Conservation (phyloP, 2,113 vertebrate species). For the Heloderma charlesbogerti region DNA sequence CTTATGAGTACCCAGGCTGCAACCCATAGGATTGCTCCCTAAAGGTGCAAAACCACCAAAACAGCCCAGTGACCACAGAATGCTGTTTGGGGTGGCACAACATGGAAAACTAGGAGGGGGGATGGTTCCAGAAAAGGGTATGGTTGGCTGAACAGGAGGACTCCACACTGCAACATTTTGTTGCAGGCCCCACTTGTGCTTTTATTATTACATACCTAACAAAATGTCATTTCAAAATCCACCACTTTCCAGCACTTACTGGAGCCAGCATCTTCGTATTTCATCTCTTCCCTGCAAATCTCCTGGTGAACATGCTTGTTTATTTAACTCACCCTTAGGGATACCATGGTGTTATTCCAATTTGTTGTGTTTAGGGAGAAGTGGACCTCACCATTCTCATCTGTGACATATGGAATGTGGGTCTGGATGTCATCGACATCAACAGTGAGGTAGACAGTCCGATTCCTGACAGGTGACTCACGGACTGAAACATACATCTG, state of each 20-base stretch:
- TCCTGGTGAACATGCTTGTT: background rate
- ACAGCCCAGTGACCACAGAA: no score
- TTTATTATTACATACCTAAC: background rate
- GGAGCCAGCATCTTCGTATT: no score
- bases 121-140: background rate
- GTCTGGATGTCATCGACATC: conserved; percentile 48
- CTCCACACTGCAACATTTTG: background rate
- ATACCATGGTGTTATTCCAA: conserved; percentile 55
- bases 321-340: conserved; percentile 56
- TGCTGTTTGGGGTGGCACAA: no score
- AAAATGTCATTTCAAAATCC: background rate
- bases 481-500: conserved; percentile 33
- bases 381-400: conserved; percentile 51
- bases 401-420: conserved; percentile 47
- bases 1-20: no score
- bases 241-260: background rate
- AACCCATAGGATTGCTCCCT: no score
- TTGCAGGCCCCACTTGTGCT: background rate
- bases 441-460: conserved; percentile 51
- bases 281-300: background rate
- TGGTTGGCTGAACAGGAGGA: background rate
- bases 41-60: no score
- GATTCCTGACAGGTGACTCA: conserved; percentile 16
- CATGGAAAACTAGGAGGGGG: no score
- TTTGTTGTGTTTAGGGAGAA: conserved; percentile 64